phyloP scores from a whole-genome alignment of 2,888 invertebrate genomes.

The Spodoptera littoralis region DNA sequence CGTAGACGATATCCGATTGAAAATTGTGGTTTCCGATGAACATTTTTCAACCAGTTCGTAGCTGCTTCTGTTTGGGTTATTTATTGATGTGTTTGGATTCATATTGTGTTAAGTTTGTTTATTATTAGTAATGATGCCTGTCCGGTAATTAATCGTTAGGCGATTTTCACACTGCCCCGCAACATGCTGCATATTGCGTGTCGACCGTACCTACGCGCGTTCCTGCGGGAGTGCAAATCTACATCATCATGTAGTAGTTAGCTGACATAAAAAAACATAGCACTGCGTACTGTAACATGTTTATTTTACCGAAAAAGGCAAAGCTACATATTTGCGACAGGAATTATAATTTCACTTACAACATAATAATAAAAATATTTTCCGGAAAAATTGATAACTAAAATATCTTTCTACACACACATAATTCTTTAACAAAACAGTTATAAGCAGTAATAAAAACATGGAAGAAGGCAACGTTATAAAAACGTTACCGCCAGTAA shows the following conservation, averaged over 20 bases:
- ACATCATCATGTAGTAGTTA: too few relatives aligned
- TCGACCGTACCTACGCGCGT: too few relatives aligned
- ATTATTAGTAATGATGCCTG: too few relatives aligned
- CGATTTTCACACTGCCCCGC: too few relatives aligned
- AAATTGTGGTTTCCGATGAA: conserved; percentile 51
- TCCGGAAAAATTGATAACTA: conserved; percentile 20
- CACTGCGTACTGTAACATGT: too few relatives aligned
- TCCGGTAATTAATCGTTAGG: too few relatives aligned
- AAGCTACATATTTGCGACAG: too few relatives aligned
- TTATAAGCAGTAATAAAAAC: conserved; percentile 48
- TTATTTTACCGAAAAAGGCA: too few relatives aligned
- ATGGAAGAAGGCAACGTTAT: conserved; percentile 31
- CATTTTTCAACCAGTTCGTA: conserved; percentile 10
- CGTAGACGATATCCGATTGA: conserved; percentile 43
- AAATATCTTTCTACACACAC: conserved; percentile 9
- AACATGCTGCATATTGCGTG: too few relatives aligned
- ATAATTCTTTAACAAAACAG: conserved; percentile 26
- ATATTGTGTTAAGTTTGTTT: background rate
- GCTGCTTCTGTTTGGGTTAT: conserved; percentile 5
- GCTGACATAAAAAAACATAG: too few relatives aligned
- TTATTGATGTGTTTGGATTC: background rate
- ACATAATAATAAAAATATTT: conserved; percentile 8
- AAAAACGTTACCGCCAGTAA: conserved; percentile 48
- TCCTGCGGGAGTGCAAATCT: too few relatives aligned
- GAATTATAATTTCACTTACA: background rate